Percentiles rank a stretch among this genome's conserved stretches.
These are phyloP conservation scores for Plebejus anna DNA, from an alignment of 2,888 invertebrate genomes.

Conservation along the genomic window DNA sequence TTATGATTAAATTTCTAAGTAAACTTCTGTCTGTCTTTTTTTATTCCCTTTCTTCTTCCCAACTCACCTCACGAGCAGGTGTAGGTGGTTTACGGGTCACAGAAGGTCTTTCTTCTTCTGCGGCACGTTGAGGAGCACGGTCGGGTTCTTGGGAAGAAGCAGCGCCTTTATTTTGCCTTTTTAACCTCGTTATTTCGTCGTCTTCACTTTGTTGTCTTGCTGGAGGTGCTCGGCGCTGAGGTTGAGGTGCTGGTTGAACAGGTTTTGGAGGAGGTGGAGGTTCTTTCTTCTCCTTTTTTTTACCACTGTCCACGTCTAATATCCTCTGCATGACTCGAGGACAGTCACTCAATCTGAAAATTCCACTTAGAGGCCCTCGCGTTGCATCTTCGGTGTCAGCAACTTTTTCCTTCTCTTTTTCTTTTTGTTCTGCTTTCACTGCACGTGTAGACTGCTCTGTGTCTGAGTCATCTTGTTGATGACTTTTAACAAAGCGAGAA, in stretches of 20 bases:
- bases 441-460: slow-evolving; percentile 82
- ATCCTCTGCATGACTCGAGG: slow-evolving; percentile 93
- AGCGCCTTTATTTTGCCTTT: slow-evolving; percentile 90
- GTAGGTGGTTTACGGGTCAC: slow-evolving; percentile 83
- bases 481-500: slow-evolving; percentile 84
- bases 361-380: slow-evolving; percentile 91
- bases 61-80: slow-evolving; percentile 89
- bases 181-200: slow-evolving; percentile 92
- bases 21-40: slow-evolving; percentile 49
- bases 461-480: slow-evolving; percentile 87
- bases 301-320: slow-evolving; percentile 87
- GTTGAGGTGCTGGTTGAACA: slow-evolving; percentile 74
- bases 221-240: slow-evolving; percentile 80
- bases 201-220: slow-evolving; percentile 92
- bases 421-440: slow-evolving; percentile 83
- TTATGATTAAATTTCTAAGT: slow-evolving; percentile 68
- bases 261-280: slow-evolving; percentile 77
- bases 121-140: slow-evolving; percentile 70
- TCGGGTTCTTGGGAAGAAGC: slow-evolving; percentile 82
- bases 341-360: slow-evolving; percentile 91
- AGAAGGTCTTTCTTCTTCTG: slow-evolving; percentile 80
- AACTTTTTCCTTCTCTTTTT: slow-evolving; percentile 84
- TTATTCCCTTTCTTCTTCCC: slow-evolving; percentile 76
- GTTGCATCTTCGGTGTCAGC: slow-evolving; percentile 94
- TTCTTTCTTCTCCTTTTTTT: slow-evolving; percentile 89